Evolutionary conservation across 2,888 invertebrate genomes (phyloP).

Genomic region (Anorthoa munda): DNA sequence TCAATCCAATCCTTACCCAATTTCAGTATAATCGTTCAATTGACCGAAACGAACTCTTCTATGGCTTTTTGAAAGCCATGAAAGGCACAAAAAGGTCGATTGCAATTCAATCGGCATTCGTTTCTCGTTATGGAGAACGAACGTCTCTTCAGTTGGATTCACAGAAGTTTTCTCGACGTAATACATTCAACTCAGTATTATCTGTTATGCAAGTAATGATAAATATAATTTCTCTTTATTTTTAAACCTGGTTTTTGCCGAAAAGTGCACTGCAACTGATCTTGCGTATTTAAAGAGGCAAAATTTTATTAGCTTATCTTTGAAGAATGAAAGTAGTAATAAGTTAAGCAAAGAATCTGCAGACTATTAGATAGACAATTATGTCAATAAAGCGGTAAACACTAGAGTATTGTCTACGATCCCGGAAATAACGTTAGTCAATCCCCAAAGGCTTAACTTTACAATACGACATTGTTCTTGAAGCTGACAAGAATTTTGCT

Average conservation of each 20-base stretch:
- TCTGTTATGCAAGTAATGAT: conserved; percentile 38
- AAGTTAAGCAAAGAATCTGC: neutral
- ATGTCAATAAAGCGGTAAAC: conserved; percentile 25
- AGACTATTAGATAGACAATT: conserved; percentile 37
- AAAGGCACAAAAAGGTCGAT: conserved; percentile 43
- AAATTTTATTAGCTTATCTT: neutral
- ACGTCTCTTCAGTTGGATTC: conserved; percentile 26
- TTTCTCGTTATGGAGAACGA: conserved; percentile 19
- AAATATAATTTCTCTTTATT: conserved; percentile 30
- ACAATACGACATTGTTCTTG: conserved; percentile 72
- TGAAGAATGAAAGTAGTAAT: neutral
- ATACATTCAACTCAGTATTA: conserved; percentile 12
- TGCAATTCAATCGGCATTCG: conserved; percentile 36
- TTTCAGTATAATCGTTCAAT: conserved; percentile 40
- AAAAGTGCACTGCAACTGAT: neutral
- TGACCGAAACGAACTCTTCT: conserved; percentile 33
- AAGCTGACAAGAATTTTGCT: conserved; percentile 35
- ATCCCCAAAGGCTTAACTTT: conserved; percentile 63
- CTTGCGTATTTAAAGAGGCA: neutral
- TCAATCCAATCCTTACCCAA: conserved; percentile 35
- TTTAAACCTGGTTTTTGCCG: conserved; percentile 2
- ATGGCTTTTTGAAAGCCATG: conserved; percentile 52
- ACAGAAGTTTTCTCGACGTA: conserved; percentile 22
- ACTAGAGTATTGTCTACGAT: conserved; percentile 53
- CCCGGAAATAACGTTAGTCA: conserved; percentile 68